A percentile compares a stretch with the other conserved stretches of the same genome.
Evolutionary conservation across 2,113 vertebrate species (phyloP).

Genomic region (Conger conger): DNA sequence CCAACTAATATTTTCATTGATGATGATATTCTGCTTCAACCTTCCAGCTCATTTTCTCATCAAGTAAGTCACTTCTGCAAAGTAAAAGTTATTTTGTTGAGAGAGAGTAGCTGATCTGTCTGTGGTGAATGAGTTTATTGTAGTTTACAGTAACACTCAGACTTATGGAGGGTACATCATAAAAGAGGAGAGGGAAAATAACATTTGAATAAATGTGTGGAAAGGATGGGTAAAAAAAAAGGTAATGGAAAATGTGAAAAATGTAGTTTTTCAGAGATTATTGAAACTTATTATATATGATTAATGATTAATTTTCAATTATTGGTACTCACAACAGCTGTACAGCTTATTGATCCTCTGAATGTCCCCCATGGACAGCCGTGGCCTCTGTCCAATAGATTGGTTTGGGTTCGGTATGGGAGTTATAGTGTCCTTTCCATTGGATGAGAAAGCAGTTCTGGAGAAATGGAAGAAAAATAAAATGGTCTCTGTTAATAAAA

Average conservation of each 20-base stretch:
- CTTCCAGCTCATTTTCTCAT: neutral
- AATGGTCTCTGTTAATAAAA: neutral
- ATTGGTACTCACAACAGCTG: conserved; percentile 31
- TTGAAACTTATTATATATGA: no score
- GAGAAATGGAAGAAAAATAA: neutral
- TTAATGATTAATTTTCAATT: no score
- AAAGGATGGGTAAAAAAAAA: neutral
- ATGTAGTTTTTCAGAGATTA: conserved; percentile 1
- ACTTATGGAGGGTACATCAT: no score
- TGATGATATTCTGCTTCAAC: neutral
- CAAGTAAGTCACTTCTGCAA: no score
- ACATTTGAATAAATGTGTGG: neutral
- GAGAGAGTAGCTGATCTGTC: no score
- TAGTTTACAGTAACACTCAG: no score
- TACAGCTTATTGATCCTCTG: conserved; percentile 43
- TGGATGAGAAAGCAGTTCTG: conserved; percentile 37
- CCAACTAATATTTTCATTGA: neutral
- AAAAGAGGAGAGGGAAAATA: no score
- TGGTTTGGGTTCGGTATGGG: conserved; percentile 32
- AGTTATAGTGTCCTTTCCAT: conserved; percentile 39
- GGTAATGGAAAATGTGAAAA: neutral
- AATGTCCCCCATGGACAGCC: conserved; percentile 33
- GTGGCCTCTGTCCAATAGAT: conserved; percentile 38
- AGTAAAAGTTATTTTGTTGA: no score
- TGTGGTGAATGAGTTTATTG: no score